Base-by-base conservation (phyloP, 2,888 invertebrate genomes). In the Noctua fimbriata region DNA sequence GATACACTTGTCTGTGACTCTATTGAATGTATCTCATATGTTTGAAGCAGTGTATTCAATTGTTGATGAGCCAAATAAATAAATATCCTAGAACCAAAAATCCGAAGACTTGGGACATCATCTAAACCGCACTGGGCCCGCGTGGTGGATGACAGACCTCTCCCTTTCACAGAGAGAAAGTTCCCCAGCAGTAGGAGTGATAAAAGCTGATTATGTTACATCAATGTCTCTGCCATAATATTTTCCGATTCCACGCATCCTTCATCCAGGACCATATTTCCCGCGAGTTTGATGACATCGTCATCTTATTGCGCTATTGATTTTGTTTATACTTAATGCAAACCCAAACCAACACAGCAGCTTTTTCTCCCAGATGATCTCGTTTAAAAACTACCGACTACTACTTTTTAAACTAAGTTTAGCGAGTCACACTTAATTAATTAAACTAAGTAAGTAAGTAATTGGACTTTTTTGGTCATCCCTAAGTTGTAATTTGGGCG, bases 371-470 rank as follows among this genome's bases (percentile, higher is more conserved):
- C 21, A 63, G 14, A 12, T 7, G 14, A 24, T 0, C 44, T 73
- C 16, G 44, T 52, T 18, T 6, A 28, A 18, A n/a, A 71, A 1
- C 49, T 41, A 6, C 6, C 24, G 14, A n/a, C 41, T 0, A 36
- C 1, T 3, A 69, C 32, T 70, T 28, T 55, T 28, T 24, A 44
- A 47, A 52, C 70, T 96, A 83, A 93, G 94, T 93, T 60, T 24
- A 44, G 32, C 70, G 32, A 81, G 79, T 82, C 82, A 88, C 78
- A 73, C 47, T 66, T 79, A 81, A 86, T 86, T 88, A 88, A 89
- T 83, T 78, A 88, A 73, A 73, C 72, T 66, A 72, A 75, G 72
- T 79, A 65, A 82, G 21, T 80, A 81, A 75, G 73, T 73, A 74
- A 86, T 65, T 69, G 52, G 67, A 69, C 66, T 78, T 82, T 87